Conservation (phyloP, 1,140 invertebrate species). For the Drosophila asahinai region DNA sequence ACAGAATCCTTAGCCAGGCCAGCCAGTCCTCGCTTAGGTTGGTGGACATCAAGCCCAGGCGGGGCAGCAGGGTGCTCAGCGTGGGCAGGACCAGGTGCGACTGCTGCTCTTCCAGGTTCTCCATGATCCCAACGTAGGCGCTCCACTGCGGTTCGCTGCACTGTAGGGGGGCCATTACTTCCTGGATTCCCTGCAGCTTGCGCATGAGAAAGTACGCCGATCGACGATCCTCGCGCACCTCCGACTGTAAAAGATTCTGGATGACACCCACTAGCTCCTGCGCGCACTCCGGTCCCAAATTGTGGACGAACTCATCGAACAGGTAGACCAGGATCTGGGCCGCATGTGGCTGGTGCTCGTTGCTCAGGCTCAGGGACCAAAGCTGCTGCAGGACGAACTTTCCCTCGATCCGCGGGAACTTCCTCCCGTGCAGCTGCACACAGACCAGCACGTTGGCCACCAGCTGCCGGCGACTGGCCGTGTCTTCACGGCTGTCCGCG, state of each 20-base stretch:
- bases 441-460: conserved; percentile 68
- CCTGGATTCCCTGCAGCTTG: conserved; percentile 40
- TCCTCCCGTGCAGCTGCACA: conserved; percentile 60
- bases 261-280: conserved; percentile 34
- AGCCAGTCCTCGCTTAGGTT: conserved; percentile 28
- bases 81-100: conserved; percentile 87
- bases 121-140: conserved; percentile 84
- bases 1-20: conserved; percentile 85
- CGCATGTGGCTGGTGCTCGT: conserved; percentile 56
- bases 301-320: conserved; percentile 57
- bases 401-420: conserved; percentile 52
- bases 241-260: conserved; percentile 50
- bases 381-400: conserved; percentile 66
- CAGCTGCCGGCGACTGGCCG: conserved; percentile 39
- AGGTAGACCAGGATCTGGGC: conserved; percentile 61
- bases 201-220: conserved; percentile 63
- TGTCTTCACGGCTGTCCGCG: conserved; percentile 33
- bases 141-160: conserved; percentile 55
- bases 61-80: conserved; percentile 69
- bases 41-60: conserved; percentile 49
- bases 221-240: conserved; percentile 56
- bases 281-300: conserved; percentile 43
- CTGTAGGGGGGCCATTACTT: conserved; percentile 10
- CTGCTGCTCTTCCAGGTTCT: conserved; percentile 88
- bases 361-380: conserved; percentile 54